These are phyloP conservation scores for Bombus superbus DNA, from an alignment of 1,140 invertebrate genomes.

Conservation along the genomic window DNA sequence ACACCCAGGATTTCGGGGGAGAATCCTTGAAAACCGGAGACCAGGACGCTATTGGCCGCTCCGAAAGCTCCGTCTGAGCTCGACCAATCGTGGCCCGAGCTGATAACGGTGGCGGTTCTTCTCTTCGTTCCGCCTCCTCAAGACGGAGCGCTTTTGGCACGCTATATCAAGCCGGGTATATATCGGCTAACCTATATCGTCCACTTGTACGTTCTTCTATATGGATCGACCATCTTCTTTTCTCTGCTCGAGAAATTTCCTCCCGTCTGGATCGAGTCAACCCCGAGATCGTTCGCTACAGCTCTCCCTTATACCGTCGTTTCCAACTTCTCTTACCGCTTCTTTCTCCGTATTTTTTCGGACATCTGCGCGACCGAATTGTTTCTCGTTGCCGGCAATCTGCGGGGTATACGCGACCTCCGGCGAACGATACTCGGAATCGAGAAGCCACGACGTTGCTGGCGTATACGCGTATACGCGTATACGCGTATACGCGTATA, in stretches of 20 bases:
- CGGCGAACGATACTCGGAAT: background rate
- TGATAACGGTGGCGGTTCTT: slow-evolving; percentile 80
- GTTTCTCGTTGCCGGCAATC: background rate
- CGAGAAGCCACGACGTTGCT: too few relatives aligned
- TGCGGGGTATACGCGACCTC: background rate
- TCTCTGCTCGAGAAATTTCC: slow-evolving; percentile 49
- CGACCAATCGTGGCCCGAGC: slow-evolving; percentile 77
- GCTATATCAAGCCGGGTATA: slow-evolving; percentile 55
- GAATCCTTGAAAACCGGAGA: slow-evolving; percentile 80
- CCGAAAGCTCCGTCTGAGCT: slow-evolving; percentile 69
- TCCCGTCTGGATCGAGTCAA: slow-evolving; percentile 24
- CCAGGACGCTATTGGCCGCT: slow-evolving; percentile 79
- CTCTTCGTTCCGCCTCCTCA: slow-evolving; percentile 80
- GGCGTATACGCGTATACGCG: too few relatives aligned
- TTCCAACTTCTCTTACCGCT: slow-evolving; percentile 2
- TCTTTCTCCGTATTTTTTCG: background rate
- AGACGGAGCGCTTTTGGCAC: slow-evolving; percentile 72
- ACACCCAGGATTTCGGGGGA: slow-evolving; percentile 69
- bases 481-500: too few relatives aligned
- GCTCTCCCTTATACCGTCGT: slow-evolving; percentile 13
- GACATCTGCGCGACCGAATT: slow-evolving; percentile 1
- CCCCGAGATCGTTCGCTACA: slow-evolving; percentile 56
- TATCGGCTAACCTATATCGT: slow-evolving; percentile 59
- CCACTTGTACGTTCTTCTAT: slow-evolving; percentile 37
- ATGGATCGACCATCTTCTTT: slow-evolving; percentile 62